phyloP scores from a whole-genome alignment of 1,140 invertebrate genomes.

The Centruroides sculpturatus region DNA sequence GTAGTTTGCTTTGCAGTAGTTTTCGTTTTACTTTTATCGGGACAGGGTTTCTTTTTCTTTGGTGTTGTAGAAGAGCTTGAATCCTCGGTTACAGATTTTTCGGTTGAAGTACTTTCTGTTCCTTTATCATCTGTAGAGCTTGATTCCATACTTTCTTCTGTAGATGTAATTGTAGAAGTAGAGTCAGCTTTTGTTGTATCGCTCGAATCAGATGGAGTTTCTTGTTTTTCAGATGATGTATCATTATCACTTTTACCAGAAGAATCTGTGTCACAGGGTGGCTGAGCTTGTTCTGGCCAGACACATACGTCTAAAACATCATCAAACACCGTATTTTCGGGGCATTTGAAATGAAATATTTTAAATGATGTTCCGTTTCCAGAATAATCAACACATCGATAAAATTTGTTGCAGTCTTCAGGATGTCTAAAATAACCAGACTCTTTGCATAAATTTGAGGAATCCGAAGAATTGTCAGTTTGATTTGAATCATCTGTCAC shows the following conservation, averaged over 20 bases:
- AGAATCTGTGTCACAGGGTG: constrained; percentile 19
- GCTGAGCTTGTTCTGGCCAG: constrained; percentile 16
- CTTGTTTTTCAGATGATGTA: neutral
- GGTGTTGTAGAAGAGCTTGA: too few relatives aligned
- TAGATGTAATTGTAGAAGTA: too few relatives aligned
- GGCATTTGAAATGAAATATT: constrained; percentile 29
- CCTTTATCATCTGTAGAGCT: too few relatives aligned
- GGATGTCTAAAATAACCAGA: constrained; percentile 49
- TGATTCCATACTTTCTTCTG: too few relatives aligned
- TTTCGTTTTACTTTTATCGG: too few relatives aligned
- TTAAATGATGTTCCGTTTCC: constrained; percentile 37
- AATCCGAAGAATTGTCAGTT: too few relatives aligned
- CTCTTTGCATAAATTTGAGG: constrained; percentile 26
- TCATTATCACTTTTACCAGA: constrained; percentile 33
- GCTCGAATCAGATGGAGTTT: neutral
- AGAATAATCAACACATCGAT: constrained; percentile 43
- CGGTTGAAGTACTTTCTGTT: too few relatives aligned
- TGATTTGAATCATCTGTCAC: neutral
- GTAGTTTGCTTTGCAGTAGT: too few relatives aligned
- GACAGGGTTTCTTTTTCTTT: too few relatives aligned
- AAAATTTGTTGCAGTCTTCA: constrained; percentile 37
- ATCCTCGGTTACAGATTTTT: too few relatives aligned
- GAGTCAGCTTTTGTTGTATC: too few relatives aligned
- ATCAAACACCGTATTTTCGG: constrained; percentile 25
- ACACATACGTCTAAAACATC: constrained; percentile 20